These are phyloP conservation scores for Triplophysa rosa DNA, from an alignment of 2,113 vertebrate genomes.

Conservation along the genomic window DNA sequence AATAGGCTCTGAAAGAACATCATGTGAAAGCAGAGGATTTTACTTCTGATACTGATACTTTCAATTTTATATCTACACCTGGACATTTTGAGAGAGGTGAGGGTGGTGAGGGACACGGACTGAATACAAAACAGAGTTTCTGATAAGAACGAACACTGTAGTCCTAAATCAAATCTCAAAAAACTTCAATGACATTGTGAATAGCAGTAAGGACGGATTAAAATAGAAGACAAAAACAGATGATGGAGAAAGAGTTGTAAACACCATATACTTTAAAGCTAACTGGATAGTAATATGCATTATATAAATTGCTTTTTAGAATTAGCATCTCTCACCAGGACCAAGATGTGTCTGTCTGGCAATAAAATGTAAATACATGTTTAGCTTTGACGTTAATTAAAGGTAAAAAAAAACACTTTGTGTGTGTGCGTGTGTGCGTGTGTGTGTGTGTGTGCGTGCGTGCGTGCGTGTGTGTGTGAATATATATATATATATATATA, in stretches of 20 bases:
- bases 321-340: no score
- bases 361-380: no score
- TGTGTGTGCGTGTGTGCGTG: no score
- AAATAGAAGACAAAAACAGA: neutral
- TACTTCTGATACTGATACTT: neutral
- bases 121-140: constrained; percentile 6
- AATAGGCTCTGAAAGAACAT: constrained; percentile 58
- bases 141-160: neutral
- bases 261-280: neutral
- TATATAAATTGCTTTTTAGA: no score
- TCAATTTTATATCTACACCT: neutral
- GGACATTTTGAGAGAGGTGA: neutral
- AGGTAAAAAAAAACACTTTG: no score
- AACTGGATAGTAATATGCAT: neutral
- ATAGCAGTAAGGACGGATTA: constrained; percentile 8
- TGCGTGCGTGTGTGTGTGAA: no score
- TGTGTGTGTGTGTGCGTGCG: no score
- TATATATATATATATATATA: no score
- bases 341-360: no score
- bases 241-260: neutral
- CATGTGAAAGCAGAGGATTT: neutral
- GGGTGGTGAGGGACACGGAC: constrained; percentile 12
- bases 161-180: constrained; percentile 29
- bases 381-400: no score
- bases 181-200: neutral